phyloP scores from a whole-genome alignment of 2,113 vertebrate genomes.

The Butastur rufipennis region DNA sequence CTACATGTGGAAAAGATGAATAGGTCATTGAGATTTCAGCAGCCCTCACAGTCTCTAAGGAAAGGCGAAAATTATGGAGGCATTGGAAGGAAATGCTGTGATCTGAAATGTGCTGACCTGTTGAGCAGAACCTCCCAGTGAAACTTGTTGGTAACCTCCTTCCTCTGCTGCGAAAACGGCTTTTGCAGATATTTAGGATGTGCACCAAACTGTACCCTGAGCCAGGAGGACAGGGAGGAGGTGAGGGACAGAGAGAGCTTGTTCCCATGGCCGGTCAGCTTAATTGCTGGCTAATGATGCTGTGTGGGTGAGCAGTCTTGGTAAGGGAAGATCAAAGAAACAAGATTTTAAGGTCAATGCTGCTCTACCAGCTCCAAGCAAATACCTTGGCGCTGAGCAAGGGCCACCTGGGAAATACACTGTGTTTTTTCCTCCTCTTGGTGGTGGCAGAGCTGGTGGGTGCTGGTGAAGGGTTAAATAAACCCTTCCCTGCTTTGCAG shows the following conservation, averaged over 20 bases:
- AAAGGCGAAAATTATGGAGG: background rate
- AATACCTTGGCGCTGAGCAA: background rate
- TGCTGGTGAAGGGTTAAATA: background rate
- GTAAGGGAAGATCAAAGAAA: background rate
- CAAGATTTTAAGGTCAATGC: background rate
- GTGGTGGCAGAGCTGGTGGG: background rate
- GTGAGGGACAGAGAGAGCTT: background rate
- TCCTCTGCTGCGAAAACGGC: background rate
- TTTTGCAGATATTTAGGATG: background rate
- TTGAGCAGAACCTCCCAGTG: background rate
- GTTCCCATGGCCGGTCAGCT: background rate
- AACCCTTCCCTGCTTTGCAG: background rate
- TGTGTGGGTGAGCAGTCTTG: background rate
- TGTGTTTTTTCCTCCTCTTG: background rate
- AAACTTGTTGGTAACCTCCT: background rate
- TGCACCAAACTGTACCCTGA: background rate
- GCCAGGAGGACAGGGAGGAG: background rate
- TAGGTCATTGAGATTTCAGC: background rate
- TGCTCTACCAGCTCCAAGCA: background rate
- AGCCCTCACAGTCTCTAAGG: background rate
- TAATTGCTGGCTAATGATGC: background rate
- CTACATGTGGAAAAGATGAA: background rate
- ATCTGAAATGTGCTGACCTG: background rate
- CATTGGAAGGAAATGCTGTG: fast-evolving
- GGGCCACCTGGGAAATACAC: background rate